phyloP scores from a whole-genome alignment of 1,140 invertebrate species.

The Drosophila triauraria region DNA sequence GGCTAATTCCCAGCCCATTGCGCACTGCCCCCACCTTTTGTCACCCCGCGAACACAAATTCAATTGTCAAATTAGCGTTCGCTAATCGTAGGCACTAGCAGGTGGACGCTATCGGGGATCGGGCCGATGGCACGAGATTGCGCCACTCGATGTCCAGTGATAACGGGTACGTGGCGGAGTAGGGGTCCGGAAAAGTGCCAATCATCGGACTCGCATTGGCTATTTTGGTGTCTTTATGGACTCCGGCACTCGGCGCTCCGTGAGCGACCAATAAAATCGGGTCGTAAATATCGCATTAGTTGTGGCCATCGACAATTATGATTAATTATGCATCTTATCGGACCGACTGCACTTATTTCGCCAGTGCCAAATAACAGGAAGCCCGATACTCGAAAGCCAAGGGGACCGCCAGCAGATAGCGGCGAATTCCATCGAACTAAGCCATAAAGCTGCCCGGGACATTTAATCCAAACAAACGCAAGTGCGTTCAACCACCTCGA shows the following conservation, averaged over 20 bases:
- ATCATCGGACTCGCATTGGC: slow-evolving; percentile 27
- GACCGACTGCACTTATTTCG: slow-evolving; percentile 26
- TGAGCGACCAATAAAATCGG: slow-evolving; percentile 42
- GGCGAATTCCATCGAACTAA: slow-evolving; percentile 29
- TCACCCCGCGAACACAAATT: slow-evolving; percentile 9
- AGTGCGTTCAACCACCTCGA: slow-evolving; percentile 67
- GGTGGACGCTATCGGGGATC: slow-evolving; percentile 17
- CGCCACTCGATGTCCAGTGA: slow-evolving; percentile 47
- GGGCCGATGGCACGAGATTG: slow-evolving; percentile 38
- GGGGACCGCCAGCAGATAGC: slow-evolving; percentile 21
- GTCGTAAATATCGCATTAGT: slow-evolving; percentile 9
- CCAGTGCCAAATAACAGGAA: slow-evolving; percentile 49
- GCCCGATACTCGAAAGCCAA: slow-evolving; percentile 37
- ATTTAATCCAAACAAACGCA: slow-evolving; percentile 39
- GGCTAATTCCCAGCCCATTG: slow-evolving; percentile 44
- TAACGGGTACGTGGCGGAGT: slow-evolving; percentile 53
- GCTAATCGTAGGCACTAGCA: slow-evolving; percentile 33
- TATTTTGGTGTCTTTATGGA: slow-evolving; percentile 43
- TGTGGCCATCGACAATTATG: slow-evolving; percentile 30
- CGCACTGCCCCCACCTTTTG: slow-evolving; percentile 22
- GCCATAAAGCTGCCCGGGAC: slow-evolving; percentile 37
- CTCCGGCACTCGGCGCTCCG: not conserved
- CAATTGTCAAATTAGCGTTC: slow-evolving; percentile 58
- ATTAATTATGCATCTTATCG: slow-evolving; percentile 60
- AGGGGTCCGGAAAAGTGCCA: slow-evolving; percentile 20